phyloP scores from a whole-genome alignment of 2,113 vertebrate species.

The Arizona elegans region DNA sequence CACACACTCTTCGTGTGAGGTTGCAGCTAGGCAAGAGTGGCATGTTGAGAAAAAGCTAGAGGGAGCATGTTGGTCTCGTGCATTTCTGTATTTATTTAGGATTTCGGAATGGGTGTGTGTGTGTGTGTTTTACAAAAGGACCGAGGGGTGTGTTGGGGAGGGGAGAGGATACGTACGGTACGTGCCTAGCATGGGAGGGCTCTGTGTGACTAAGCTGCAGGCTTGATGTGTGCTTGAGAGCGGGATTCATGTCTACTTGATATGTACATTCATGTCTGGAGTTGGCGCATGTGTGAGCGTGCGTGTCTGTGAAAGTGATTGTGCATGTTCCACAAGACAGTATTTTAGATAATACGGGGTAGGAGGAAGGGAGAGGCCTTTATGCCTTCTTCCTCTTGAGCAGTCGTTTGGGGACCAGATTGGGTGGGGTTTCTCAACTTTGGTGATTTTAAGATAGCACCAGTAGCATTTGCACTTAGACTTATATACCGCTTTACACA shows the following conservation, averaged over 20 bases:
- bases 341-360: conserved; percentile 1
- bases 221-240: not conserved
- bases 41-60: not conserved
- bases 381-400: not conserved
- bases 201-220: not conserved
- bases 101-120: not conserved
- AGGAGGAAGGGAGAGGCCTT: not conserved
- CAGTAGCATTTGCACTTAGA: too few species aligned
- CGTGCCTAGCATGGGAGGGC: not conserved
- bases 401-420: not conserved
- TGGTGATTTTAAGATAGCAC: not conserved
- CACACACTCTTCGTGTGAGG: not conserved
- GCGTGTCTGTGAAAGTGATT: conserved; percentile 1
- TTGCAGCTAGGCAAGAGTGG: not conserved
- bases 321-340: not conserved
- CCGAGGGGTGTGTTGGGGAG: too few species aligned
- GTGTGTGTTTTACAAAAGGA: not conserved
- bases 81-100: not conserved
- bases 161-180: not conserved
- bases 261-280: conserved; percentile 1
- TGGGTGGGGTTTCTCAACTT: not conserved
- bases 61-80: not conserved
- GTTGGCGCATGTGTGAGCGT: not conserved
- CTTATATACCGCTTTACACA: too few species aligned
- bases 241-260: not conserved